A percentile compares a stretch with the other conserved stretches of the same genome.
These are phyloP conservation scores for Caenorhabditis sp. DNA, from an alignment of 2,888 invertebrate species.

Conservation along the genomic window DNA sequence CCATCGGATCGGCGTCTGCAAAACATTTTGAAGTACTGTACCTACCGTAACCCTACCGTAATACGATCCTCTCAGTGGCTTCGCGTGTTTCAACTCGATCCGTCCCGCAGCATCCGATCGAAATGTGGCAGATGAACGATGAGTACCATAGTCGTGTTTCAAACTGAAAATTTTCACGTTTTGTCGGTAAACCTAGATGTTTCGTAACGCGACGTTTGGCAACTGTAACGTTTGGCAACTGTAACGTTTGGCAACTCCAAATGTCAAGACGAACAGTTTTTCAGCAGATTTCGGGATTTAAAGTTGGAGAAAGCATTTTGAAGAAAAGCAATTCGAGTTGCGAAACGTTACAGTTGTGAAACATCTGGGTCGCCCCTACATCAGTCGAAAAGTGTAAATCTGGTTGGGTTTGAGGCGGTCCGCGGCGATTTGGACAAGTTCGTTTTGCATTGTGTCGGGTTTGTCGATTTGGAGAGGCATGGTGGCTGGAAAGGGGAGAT, in stretches of 20 bases:
- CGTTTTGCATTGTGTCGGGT: slow-evolving; percentile 69
- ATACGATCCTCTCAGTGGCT: slow-evolving; percentile 66
- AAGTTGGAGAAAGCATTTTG: too few species aligned
- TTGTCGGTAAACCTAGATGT: neutral
- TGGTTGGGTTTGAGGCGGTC: slow-evolving; percentile 40
- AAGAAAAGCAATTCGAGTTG: too few species aligned
- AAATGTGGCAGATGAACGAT: slow-evolving; percentile 61
- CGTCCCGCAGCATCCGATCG: slow-evolving; percentile 55
- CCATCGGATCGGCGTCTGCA: slow-evolving; percentile 60
- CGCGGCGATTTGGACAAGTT: slow-evolving; percentile 59
- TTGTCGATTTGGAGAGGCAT: slow-evolving; percentile 61
- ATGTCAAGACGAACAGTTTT: too few species aligned
- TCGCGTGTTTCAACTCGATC: slow-evolving; percentile 51
- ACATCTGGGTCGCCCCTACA: too few species aligned
- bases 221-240: too few species aligned
- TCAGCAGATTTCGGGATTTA: too few species aligned
- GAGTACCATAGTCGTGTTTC: slow-evolving; percentile 67
- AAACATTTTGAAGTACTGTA: neutral
- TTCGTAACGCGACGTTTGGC: neutral
- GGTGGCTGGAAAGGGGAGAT: slow-evolving; percentile 7
- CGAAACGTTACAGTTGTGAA: too few species aligned
- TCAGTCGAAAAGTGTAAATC: slow-evolving; percentile 58
- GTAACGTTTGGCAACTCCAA: too few species aligned
- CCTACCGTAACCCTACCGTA: slow-evolving; percentile 32
- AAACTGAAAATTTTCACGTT: slow-evolving; percentile 46